Base-by-base conservation (phyloP, 2,113 vertebrate genomes). In the Todiramphus chloris region DNA sequence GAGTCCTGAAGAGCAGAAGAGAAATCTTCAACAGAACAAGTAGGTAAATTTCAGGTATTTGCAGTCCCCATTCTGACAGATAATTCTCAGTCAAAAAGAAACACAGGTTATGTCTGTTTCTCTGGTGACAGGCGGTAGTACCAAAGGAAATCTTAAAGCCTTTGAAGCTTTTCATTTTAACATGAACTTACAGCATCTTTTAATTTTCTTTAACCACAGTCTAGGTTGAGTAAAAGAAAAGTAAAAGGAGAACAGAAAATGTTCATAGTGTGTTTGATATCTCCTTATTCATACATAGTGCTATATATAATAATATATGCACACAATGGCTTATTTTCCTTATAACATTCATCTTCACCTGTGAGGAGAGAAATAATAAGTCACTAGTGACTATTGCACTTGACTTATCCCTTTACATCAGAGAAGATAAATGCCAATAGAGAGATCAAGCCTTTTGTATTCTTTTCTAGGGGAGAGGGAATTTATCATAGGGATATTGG, bases 391-490 rank as follows among this genome's bases (percentile, higher is more conserved):
- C 86, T 97, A 93, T 31, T 94, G 92, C 91, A 97, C 82, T 93
- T 97, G 90, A 84, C 77, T 95, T 97, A 97, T 94, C 91, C 96
- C 88, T 97, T 89, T 82, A 89, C 90, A 94, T 78, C 89, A 96
- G 43, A 92, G 85, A 96, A 97, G 97, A 97, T 97, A 97, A 96
- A 97, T 97, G 93, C 95, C 90, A 96, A 93, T 89, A 92, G 82
- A 75, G 89, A 91, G 86, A 97, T 97, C 96, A 96, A 93, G 67
- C 83, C 79, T 92, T 95, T 95, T 96, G 73, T 96, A 82, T 79
- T 94, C 82, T 95, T 91, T 94, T 90, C 92, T n/a, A 87, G 69
- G 53, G 46, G 44, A 83, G 28, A 91, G 67, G 27, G 44, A 96
- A 95, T 96, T 92, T 80, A 97, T 97, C 96, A 87, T 63, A 92